These are phyloP conservation scores for Spea hammondii DNA, from an alignment of 2,797 vertebrate species.

Conservation along the genomic window DNA sequence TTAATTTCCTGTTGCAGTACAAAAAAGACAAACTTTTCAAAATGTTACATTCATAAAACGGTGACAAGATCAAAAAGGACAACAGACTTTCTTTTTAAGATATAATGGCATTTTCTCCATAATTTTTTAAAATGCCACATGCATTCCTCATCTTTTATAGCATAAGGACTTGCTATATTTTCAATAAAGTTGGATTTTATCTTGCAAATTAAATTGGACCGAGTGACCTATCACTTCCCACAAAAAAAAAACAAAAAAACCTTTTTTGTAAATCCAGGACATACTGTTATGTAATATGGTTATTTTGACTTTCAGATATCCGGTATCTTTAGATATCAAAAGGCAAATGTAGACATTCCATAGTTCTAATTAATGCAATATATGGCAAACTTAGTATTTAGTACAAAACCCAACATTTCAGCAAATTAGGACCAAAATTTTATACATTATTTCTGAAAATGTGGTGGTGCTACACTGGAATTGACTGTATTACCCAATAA, in stretches of 20 bases:
- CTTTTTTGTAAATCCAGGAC: background rate
- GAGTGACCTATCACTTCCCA: conserved; percentile 36
- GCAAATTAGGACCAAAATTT: too few species aligned
- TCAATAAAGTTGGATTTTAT: conserved; percentile 42
- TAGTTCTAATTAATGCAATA: too few species aligned
- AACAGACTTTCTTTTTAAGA: conserved; percentile 36
- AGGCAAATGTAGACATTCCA: too few species aligned
- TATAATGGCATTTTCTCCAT: conserved; percentile 21
- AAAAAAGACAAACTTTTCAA: conserved; percentile 59
- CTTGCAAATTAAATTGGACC: conserved; percentile 45
- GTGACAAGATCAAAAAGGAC: conserved; percentile 52
- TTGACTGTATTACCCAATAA: too few species aligned
- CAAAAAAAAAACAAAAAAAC: background rate
- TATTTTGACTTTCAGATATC: background rate
- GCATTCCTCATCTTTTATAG: conserved; percentile 46
- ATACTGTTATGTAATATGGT: background rate
- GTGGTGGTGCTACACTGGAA: too few species aligned
- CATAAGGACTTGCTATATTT: conserved; percentile 17
- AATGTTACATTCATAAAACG: conserved; percentile 52
- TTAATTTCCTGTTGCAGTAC: conserved; percentile 59
- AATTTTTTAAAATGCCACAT: conserved; percentile 40
- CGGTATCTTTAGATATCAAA: too few species aligned
- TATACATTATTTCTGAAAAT: too few species aligned
- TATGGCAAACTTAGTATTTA: too few species aligned
- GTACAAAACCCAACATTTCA: too few species aligned